A percentile compares a stretch with the other conserved stretches of the same genome.
phyloP scores from a whole-genome alignment of 2,888 invertebrate genomes.

The Pyrochroa serraticornis region DNA sequence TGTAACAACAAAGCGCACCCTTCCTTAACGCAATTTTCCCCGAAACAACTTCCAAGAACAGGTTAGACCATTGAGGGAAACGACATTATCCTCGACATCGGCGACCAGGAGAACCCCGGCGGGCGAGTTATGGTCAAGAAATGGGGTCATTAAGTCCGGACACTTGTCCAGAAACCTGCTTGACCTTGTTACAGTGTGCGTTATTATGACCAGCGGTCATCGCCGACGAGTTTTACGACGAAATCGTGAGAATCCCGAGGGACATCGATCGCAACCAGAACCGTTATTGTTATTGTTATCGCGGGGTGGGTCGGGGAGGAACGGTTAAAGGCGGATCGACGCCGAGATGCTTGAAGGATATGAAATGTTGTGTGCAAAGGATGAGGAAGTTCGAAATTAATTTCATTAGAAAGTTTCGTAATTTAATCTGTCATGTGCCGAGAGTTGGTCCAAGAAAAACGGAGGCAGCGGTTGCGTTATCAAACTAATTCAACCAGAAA shows the following conservation, averaged over 20 bases:
- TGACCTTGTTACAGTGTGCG: slow-evolving; percentile 1
- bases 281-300: no score
- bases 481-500: no score
- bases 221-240: not conserved
- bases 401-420: slow-evolving; percentile 56
- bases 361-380: slow-evolving; percentile 48
- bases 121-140: slow-evolving; percentile 39
- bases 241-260: not conserved
- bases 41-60: no score
- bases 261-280: not conserved
- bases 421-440: slow-evolving; percentile 56
- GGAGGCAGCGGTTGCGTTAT: not conserved
- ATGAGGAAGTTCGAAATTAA: slow-evolving; percentile 53
- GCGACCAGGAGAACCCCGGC: no score
- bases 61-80: no score
- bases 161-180: slow-evolving; percentile 34
- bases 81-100: no score
- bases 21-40: no score
- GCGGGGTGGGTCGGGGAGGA: not conserved
- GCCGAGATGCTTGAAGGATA: slow-evolving; percentile 43
- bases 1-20: no score
- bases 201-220: not conserved
- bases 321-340: not conserved
- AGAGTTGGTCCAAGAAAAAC: slow-evolving; percentile 49
- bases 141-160: slow-evolving; percentile 34